phyloP scores from a whole-genome alignment of 1,140 invertebrate genomes.

The Pollicipes pollicipes region DNA sequence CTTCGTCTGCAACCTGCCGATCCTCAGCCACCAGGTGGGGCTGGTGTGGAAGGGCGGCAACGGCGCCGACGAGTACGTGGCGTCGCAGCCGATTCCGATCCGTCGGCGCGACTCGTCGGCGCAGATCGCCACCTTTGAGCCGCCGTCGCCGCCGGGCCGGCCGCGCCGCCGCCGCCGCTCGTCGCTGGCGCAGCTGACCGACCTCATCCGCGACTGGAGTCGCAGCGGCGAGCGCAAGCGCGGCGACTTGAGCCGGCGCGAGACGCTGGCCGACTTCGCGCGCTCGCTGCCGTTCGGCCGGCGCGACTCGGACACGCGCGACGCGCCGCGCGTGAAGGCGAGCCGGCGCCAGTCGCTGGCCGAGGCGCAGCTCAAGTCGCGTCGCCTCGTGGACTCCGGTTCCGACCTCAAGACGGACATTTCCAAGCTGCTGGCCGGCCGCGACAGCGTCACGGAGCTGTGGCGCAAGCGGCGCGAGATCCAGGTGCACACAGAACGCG shows the following conservation, averaged over 20 bases:
- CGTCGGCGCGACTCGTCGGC: slow-evolving; percentile 68
- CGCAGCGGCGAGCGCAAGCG: slow-evolving; percentile 29
- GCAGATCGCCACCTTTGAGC: slow-evolving; percentile 62
- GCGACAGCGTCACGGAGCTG: slow-evolving; percentile 19
- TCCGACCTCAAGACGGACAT: slow-evolving; percentile 17
- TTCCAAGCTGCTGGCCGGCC: slow-evolving; percentile 17
- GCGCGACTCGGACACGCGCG: slow-evolving; percentile 22
- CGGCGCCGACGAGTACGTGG: slow-evolving; percentile 57
- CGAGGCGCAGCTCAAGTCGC: slow-evolving; percentile 15
- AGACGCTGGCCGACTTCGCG: slow-evolving; percentile 64
- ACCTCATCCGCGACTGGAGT: slow-evolving; percentile 68
- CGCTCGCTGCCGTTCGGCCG: slow-evolving; percentile 29
- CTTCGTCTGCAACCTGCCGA: slow-evolving; percentile 86
- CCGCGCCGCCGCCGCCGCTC: slow-evolving; percentile 50
- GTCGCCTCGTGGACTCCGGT: slow-evolving; percentile 13
- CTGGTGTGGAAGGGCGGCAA: slow-evolving; percentile 81
- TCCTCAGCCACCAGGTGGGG: slow-evolving; percentile 79
- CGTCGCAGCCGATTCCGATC: slow-evolving; percentile 19
- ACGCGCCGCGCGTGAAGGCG: slow-evolving; percentile 17
- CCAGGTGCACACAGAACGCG: not conserved
- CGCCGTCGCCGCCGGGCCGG: slow-evolving; percentile 32
- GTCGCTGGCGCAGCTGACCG: slow-evolving; percentile 67
- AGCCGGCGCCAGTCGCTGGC: slow-evolving; percentile 14
- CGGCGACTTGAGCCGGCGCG: slow-evolving; percentile 42
- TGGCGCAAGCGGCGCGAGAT: not conserved